Base-by-base conservation (phyloP, 2,113 vertebrate species). In the Hylia prasina region DNA sequence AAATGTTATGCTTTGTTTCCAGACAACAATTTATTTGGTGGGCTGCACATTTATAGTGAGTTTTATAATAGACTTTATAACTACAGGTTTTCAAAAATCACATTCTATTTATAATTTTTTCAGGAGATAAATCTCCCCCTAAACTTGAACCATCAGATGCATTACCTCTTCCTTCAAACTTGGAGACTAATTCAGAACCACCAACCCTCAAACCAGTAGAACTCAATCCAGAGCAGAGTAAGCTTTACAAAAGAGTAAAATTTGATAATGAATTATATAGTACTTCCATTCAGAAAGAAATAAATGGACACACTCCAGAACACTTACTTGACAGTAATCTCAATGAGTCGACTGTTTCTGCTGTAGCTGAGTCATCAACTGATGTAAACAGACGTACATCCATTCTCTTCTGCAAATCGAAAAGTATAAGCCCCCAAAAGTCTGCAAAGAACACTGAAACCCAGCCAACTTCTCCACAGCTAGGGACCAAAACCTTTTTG, bases 51-150 rank as follows among this genome's bases (percentile, higher is more conserved):
- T 98, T 98, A 90, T 98, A 98, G 97, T 98, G 98, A 97, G 97
- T 98, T 98, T 98, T 98, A 98, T 98, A 95, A 97, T 96, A 98
- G 97, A 97, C 91, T 97, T 97, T 98, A 95, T 98, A 98, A 97
- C 96, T 97, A 96, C 93, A 98, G 95, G 96, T 97, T 98, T 98
- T 98, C 98, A 98, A 98, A 98, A 98, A 98, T 97, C 97, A 97
- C 97, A 96, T 91, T 98, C 98, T 98, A 98, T 98, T 98, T 98
- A 98, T 98, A 98, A 98, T 98, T 98, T 98, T 98, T 98, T 97
- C 98, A 99, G 99, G 98, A 97, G 99, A 99, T 98, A 99, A 99
- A 98, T 99, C 99, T 97, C 99, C 99, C 98, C 99, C 99, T 96
- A 99, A 99, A 98, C 98, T 99, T 98, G 99, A 99, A 98, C 99